Evolutionary conservation across 2,797 vertebrate genomes (phyloP).

Genomic region (Tenualosa thibaudeaui): DNA sequence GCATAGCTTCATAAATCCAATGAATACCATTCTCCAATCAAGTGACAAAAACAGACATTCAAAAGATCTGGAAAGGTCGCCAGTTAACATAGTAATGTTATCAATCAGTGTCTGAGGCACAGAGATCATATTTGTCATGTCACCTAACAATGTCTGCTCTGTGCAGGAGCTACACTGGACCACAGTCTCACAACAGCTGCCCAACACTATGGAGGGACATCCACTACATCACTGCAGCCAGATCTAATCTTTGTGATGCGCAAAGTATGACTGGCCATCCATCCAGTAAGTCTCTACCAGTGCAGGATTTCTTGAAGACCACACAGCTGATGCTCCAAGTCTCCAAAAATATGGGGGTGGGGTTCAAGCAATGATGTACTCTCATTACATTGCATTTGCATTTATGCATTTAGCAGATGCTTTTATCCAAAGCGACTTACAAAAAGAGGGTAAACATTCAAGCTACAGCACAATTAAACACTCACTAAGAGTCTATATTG

Average conservation of each 20-base stretch:
- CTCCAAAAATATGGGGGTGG: neutral
- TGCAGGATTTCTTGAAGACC: neutral
- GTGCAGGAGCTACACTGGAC: conserved; percentile 66
- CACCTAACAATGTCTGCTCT: conserved; percentile 68
- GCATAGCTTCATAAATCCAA: neutral
- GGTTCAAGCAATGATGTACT: neutral
- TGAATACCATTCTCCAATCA: neutral
- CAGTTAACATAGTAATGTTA: conserved; percentile 39
- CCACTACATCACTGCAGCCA: neutral
- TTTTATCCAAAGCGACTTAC: too few relatives aligned
- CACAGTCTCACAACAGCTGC: conserved; percentile 74
- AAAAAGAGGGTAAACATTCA: too few relatives aligned
- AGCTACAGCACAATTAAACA: too few relatives aligned
- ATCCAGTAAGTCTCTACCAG: neutral
- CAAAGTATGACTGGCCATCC: neutral
- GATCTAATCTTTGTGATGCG: neutral
- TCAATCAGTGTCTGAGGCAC: conserved; percentile 50
- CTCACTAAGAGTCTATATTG: too few relatives aligned
- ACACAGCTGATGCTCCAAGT: neutral
- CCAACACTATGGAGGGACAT: conserved; percentile 38
- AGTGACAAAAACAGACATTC: neutral
- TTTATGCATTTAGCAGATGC: too few relatives aligned
- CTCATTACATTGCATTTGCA: too few relatives aligned
- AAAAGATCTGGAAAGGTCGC: conserved; percentile 27
- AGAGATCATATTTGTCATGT: conserved; percentile 63